Percentiles rank a stretch among this genome's conserved stretches.
phyloP scores from a whole-genome alignment of 1,140 invertebrate genomes.

The Armadillidium nasatum region DNA sequence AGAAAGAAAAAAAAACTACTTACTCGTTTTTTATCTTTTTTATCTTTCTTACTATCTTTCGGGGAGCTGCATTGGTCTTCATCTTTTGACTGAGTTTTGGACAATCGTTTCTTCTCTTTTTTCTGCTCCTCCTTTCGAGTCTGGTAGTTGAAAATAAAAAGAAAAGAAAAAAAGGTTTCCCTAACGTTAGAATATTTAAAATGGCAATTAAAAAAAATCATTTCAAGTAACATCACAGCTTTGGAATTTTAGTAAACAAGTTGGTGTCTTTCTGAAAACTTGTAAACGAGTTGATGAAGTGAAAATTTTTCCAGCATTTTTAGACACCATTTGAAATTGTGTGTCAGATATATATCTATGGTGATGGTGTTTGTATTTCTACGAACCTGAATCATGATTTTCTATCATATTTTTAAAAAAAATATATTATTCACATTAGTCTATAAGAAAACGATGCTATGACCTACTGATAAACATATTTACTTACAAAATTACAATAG shows the following conservation, averaged over 20 bases:
- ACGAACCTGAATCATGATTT: no score
- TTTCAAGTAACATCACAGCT: no score
- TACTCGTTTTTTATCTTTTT: background rate
- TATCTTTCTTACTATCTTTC: background rate
- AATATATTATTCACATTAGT: no score
- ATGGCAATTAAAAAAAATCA: no score
- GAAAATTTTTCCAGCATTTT: background rate
- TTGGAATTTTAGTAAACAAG: no score
- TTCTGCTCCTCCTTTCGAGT: background rate
- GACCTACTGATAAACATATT: no score
- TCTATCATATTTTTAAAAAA: no score
- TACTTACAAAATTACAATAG: no score
- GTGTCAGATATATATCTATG: background rate
- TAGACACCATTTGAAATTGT: background rate
- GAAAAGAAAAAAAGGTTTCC: conserved; percentile 1
- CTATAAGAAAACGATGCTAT: no score
- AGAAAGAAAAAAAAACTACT: background rate
- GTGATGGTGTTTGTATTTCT: no score
- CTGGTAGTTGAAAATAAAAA: background rate
- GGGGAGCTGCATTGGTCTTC: background rate
- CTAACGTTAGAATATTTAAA: background rate
- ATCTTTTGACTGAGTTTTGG: background rate
- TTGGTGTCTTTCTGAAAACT: no score
- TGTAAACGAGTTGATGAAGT: background rate
- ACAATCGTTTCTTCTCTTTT: background rate